Percentiles rank a stretch among this genome's conserved stretches.
phyloP scores from a whole-genome alignment of 2,888 invertebrate genomes.

The Mongoloraphidia duomilia region DNA sequence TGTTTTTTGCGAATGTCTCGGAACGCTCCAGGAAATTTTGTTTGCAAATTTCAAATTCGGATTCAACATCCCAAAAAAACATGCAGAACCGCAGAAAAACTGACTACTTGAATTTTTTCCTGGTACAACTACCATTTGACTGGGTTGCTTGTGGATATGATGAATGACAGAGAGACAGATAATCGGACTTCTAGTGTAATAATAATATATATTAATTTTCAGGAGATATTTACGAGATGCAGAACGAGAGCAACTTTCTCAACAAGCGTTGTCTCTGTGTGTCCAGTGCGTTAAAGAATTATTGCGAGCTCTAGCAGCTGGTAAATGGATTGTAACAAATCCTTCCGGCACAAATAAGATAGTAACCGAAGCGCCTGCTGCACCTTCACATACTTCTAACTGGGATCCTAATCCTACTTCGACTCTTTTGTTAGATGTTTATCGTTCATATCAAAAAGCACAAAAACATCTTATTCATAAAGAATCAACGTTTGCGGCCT shows the following conservation, averaged over 20 bases:
- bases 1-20: too few relatives aligned
- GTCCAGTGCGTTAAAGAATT: slow-evolving; percentile 52
- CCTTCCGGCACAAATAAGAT: slow-evolving; percentile 9
- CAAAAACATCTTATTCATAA: slow-evolving; percentile 46
- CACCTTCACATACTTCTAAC: slow-evolving; percentile 9
- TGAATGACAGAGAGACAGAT: too few relatives aligned
- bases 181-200: too few relatives aligned
- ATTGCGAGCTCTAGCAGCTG: slow-evolving; percentile 32
- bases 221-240: slow-evolving; percentile 73
- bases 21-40: too few relatives aligned
- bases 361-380: slow-evolving; percentile 16
- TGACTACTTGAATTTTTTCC: too few relatives aligned
- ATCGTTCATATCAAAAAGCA: slow-evolving; percentile 52
- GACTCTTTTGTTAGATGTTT: slow-evolving; percentile 40
- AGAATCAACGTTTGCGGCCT: slow-evolving; percentile 42
- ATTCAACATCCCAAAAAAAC: too few relatives aligned
- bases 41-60: too few relatives aligned
- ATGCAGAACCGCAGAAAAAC: too few relatives aligned
- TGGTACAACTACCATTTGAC: too few relatives aligned
- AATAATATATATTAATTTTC: slow-evolving; percentile 15
- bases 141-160: too few relatives aligned
- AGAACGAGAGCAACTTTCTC: slow-evolving; percentile 67
- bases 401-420: slow-evolving; percentile 25
- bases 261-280: slow-evolving; percentile 62
- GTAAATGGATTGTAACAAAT: slow-evolving; percentile 12